A percentile compares a stretch with the other conserved stretches of the same genome.
Conservation (phyloP, 64 coral and sea anemone species). For the Astreopora myriophthalma region DNA sequence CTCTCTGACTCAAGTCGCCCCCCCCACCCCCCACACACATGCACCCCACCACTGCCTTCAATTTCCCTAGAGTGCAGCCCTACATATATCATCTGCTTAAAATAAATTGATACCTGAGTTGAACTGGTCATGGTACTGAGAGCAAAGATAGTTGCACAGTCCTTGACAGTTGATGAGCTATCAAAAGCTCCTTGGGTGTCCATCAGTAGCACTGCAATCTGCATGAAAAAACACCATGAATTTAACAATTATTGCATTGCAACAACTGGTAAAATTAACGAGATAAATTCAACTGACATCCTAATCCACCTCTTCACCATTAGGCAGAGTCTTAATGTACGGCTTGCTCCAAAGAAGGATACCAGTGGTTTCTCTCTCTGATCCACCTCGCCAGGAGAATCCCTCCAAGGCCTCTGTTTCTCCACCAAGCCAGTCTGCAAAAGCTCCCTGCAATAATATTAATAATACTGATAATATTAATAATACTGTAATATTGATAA, state of each 20-base stretch:
- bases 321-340: constrained; percentile 76
- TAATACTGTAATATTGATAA: too few relatives aligned
- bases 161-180: constrained; percentile 90
- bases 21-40: too few relatives aligned
- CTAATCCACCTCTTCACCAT: constrained; percentile 92
- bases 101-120: constrained; percentile 65
- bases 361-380: constrained; percentile 96
- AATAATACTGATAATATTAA: too few relatives aligned
- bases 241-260: too few relatives aligned
- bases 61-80: too few relatives aligned
- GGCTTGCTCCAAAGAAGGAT: constrained; percentile 97
- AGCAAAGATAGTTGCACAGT: constrained; percentile 98
- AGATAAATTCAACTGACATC: too few relatives aligned
- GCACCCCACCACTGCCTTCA: too few relatives aligned
- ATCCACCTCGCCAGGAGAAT: constrained; percentile 98
- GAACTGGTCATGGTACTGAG: constrained; percentile 97
- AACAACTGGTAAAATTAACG: too few relatives aligned
- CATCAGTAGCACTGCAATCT: constrained; percentile 93
- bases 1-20: too few relatives aligned
- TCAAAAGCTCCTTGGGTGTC: constrained; percentile 98
- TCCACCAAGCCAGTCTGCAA: constrained; percentile 80
- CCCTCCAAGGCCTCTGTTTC: constrained; percentile 91
- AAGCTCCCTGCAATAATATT: constrained; percentile 9
- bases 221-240: background rate
- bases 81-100: background rate